Conservation (phyloP, 2,888 invertebrate genomes). For the Agrilus cyanescens region DNA sequence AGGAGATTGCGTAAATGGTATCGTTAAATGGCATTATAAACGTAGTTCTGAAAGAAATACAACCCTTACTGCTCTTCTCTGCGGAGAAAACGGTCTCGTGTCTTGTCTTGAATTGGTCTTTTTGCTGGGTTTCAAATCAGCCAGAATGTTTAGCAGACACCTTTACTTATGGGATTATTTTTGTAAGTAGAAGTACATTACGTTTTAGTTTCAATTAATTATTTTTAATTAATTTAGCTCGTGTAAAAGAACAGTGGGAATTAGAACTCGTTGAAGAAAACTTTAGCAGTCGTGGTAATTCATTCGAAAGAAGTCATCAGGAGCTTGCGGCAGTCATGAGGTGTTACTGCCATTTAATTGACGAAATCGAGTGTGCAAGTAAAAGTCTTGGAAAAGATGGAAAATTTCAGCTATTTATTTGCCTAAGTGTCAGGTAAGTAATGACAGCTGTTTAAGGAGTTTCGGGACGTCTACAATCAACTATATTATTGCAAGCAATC, state of each 20-base stretch:
- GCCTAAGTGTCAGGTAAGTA: conserved; percentile 76
- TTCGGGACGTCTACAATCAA: too few species aligned
- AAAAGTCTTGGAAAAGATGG: conserved; percentile 93
- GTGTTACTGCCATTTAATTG: conserved; percentile 79
- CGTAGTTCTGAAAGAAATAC: conserved; percentile 73
- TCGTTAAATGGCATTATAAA: conserved; percentile 93
- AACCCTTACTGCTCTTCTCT: conserved; percentile 80
- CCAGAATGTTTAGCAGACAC: conserved; percentile 84
- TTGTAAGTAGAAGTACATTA: conserved; percentile 44
- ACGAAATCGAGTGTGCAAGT: conserved; percentile 76
- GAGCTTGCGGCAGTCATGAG: conserved; percentile 62
- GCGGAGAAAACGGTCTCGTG: conserved; percentile 91
- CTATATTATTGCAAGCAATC: too few species aligned
- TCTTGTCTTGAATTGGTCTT: conserved; percentile 90
- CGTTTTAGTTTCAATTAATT: conserved; percentile 7
- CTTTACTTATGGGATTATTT: conserved; percentile 98
- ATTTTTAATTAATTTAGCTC: conserved; percentile 41
- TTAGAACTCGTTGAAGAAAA: conserved; percentile 53
- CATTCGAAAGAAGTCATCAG: conserved; percentile 34
- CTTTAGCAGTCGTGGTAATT: conserved; percentile 30
- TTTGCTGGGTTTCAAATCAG: conserved; percentile 88
- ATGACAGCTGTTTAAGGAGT: background rate
- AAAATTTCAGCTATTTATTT: conserved; percentile 93
- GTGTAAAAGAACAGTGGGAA: conserved; percentile 72
- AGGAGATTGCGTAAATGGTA: conserved; percentile 92